Base-by-base conservation (phyloP, 2,797 vertebrate genomes). In the Enteromius radiatus region DNA sequence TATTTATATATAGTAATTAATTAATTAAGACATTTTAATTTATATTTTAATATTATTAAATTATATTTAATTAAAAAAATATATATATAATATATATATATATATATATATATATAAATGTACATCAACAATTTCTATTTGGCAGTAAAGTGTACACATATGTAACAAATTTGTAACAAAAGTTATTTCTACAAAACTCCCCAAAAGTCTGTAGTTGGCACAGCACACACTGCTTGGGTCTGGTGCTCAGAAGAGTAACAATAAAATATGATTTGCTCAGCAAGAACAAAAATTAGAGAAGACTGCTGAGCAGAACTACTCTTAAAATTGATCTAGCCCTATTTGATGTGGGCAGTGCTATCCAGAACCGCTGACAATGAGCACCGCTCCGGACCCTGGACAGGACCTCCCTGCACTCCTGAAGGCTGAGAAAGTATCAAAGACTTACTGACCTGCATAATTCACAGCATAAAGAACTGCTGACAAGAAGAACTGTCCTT, bases 401-500 rank as follows among this genome's bases (percentile, higher is more conserved):
- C 61, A 10, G 41, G 59, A 76, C 81, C 76, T 56, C 65, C 74
- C 15, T 59, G 75, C 47, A 28, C 43, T 47, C 49, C 56, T 63
- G 81, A 74, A 67, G 11, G 43, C 19, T 69, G 43, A 68, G 67
- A 83, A 80, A 85, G 78, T 80, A 83, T 75, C 78, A 68, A 83
- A 83, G 85, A 84, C 73, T 82, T 81, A 82, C 84, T 63, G 82
- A 81, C 78, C 83, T 76, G 23, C 45, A 71, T 82, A 87, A 79
- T 76, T 87, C 84, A 87, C 82, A 84, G 76, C 63, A 76, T 45
- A 59, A 81, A 65, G 76, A 87, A 83, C 78, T 82, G 84, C 84
- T 87, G 82, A 88, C 86, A 83, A 82, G 80, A 78, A 59, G 82
- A 86, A 82, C 71, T 56, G 65, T 80, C 61, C 87, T 76, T 78